A percentile compares a stretch with the other conserved stretches of the same genome.
phyloP scores from a whole-genome alignment of 2,888 invertebrate species.

The Quadroppia sp. region DNA sequence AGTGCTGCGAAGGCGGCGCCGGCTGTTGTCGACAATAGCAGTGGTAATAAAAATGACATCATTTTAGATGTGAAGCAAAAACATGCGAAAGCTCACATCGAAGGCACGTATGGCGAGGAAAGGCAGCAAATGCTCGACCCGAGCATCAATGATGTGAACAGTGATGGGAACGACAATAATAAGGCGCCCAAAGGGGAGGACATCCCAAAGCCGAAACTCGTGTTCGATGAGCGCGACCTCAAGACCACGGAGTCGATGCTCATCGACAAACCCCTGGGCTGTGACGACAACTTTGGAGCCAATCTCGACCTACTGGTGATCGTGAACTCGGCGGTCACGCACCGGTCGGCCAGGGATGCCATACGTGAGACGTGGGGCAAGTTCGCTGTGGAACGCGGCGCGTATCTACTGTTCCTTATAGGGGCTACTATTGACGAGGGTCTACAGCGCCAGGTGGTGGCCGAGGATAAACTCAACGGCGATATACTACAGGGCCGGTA shows the following conservation, averaged over 20 bases:
- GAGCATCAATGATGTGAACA: not conserved
- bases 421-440: slow-evolving; percentile 47
- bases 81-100: not conserved
- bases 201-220: slow-evolving; percentile 16
- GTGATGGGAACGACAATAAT: not conserved
- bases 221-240: slow-evolving; percentile 27
- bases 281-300: slow-evolving; percentile 43
- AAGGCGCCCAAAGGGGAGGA: too few relatives aligned
- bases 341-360: slow-evolving; percentile 64
- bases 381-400: slow-evolving; percentile 45
- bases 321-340: slow-evolving; percentile 68
- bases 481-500: slow-evolving; percentile 71
- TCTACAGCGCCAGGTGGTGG: slow-evolving; percentile 51
- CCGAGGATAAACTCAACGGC: slow-evolving; percentile 67
- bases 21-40: too few relatives aligned
- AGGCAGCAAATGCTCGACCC: not conserved
- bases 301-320: slow-evolving; percentile 61
- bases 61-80: not conserved
- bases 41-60: not conserved
- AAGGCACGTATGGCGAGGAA: not conserved
- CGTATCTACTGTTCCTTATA: slow-evolving; percentile 46
- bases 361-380: slow-evolving; percentile 68
- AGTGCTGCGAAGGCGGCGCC: not conserved
- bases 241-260: slow-evolving; percentile 7
- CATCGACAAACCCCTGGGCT: slow-evolving; percentile 43